Percentiles rank a stretch among this genome's conserved stretches.
Evolutionary conservation across 1,140 invertebrate species (phyloP).

Genomic region (Holotrichia oblita): DNA sequence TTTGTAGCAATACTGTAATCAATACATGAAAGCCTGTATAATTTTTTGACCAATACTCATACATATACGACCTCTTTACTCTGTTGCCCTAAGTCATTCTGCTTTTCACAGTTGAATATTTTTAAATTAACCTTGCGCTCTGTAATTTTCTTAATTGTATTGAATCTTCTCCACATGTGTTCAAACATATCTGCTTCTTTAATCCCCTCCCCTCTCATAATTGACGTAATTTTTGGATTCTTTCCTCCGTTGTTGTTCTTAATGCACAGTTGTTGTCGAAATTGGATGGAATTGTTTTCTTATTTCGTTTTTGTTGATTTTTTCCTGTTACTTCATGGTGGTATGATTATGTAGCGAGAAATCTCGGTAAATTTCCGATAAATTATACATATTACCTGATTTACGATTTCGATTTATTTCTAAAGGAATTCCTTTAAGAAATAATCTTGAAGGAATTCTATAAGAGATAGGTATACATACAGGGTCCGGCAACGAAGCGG

Average conservation of each 20-base stretch:
- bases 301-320: neutral
- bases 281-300: constrained; percentile 3
- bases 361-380: constrained; percentile 19
- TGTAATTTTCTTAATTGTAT: constrained; percentile 42
- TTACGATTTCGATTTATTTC: neutral
- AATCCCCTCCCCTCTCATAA: constrained; percentile 26
- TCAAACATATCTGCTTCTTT: constrained; percentile 28
- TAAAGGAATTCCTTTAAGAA: neutral
- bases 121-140: constrained; percentile 37
- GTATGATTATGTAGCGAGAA: constrained; percentile 19
- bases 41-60: neutral
- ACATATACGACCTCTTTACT: neutral
- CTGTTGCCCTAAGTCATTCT: neutral
- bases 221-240: constrained; percentile 25
- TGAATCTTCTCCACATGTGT: constrained; percentile 22
- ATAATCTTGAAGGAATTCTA: neutral
- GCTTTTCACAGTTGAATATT: constrained; percentile 26
- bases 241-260: constrained; percentile 6
- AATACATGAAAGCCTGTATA: no score
- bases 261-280: constrained; percentile 6
- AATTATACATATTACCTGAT: constrained; percentile 10
- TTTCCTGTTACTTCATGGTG: constrained; percentile 9
- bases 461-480: no score
- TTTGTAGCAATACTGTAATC: no score
- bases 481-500: no score